Evolutionary conservation across 2,113 vertebrate species (phyloP).

Genomic region (Pipa parva): DNA sequence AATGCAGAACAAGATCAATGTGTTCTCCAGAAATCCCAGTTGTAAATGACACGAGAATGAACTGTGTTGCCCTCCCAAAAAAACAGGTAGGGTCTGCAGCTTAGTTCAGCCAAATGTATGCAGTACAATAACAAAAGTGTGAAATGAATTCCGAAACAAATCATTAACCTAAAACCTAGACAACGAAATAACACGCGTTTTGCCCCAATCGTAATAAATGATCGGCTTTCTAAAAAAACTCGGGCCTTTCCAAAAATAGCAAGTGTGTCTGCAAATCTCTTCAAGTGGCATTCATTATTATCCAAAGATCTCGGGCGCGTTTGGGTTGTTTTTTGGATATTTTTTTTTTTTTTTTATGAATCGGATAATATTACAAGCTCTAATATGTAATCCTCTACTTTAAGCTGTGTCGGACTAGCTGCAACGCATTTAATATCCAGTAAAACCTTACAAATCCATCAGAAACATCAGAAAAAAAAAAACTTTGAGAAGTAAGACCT

Average conservation of each 20-base stretch:
- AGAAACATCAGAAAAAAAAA: slow-evolving; percentile 20
- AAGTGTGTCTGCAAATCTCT: slow-evolving; percentile 23
- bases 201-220: slow-evolving; percentile 30
- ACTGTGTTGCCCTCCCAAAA: too few species aligned
- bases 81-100: slow-evolving; percentile 18
- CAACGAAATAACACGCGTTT: slow-evolving; percentile 19
- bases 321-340: background rate
- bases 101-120: slow-evolving; percentile 4
- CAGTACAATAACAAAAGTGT: slow-evolving; percentile 13
- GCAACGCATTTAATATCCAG: slow-evolving; percentile 28
- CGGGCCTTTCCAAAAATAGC: slow-evolving; percentile 34
- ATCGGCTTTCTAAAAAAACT: slow-evolving; percentile 33
- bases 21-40: too few species aligned
- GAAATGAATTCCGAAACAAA: slow-evolving; percentile 20
- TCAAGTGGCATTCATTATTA: slow-evolving; percentile 30
- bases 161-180: slow-evolving; percentile 10
- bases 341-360: slow-evolving; percentile 15
- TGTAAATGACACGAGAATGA: too few species aligned
- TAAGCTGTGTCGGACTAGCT: slow-evolving; percentile 6
- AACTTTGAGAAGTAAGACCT: slow-evolving; percentile 1
- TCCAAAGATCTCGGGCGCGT: slow-evolving; percentile 21
- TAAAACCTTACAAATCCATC: slow-evolving; percentile 34
- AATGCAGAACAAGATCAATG: too few species aligned
- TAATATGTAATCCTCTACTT: slow-evolving; percentile 1
- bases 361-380: slow-evolving; percentile 27